These are phyloP conservation scores for Typhlomys cinereus DNA, from an alignment of 2,113 vertebrate species.

Conservation along the genomic window DNA sequence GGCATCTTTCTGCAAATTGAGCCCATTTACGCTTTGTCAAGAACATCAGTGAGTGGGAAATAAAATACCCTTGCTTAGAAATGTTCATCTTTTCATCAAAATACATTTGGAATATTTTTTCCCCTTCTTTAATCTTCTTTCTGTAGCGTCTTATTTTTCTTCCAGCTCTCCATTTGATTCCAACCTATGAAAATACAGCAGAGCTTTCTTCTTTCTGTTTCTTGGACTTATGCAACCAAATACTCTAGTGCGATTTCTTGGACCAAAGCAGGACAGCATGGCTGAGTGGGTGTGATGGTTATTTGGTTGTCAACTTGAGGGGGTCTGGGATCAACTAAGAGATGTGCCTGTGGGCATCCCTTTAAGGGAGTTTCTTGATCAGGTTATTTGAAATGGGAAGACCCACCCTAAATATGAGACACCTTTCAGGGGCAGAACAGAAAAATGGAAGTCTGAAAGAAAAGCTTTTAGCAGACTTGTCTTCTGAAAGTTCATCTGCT, in stretches of 20 bases:
- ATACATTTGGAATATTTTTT: not conserved
- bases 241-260: not conserved
- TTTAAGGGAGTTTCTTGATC: too few relatives aligned
- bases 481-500: too few relatives aligned
- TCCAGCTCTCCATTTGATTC: not conserved
- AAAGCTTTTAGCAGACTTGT: not conserved
- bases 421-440: too few relatives aligned
- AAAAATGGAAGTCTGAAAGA: too few relatives aligned
- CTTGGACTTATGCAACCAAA: not conserved
- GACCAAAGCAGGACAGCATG: not conserved
- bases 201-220: not conserved
- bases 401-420: too few relatives aligned
- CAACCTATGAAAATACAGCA: not conserved
- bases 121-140: not conserved
- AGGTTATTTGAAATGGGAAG: too few relatives aligned
- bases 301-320: too few relatives aligned
- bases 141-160: not conserved
- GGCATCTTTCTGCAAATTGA: not conserved
- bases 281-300: too few relatives aligned
- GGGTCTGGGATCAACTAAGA: too few relatives aligned
- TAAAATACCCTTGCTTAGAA: not conserved
- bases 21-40: not conserved
- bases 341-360: too few relatives aligned
- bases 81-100: constrained; percentile 20
- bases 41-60: not conserved